phyloP scores from a whole-genome alignment of 2,888 invertebrate genomes.

The Petrolisthes manimaculis region DNA sequence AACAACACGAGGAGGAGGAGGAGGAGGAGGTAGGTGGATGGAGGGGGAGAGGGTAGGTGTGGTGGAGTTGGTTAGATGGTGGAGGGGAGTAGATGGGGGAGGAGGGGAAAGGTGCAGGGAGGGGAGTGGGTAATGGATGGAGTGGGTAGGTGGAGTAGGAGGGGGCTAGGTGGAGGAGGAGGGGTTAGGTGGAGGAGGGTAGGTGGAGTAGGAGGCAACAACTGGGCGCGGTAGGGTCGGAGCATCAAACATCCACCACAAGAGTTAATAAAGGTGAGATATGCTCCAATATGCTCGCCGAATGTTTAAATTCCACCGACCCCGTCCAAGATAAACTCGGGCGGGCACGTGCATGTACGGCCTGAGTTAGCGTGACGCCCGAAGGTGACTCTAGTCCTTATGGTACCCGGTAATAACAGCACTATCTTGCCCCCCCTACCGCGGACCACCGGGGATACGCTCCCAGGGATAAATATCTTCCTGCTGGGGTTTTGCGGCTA shows the following conservation, averaged over 20 bases:
- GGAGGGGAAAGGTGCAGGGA: neutral
- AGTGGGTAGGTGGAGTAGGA: neutral
- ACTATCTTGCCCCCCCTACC: conserved; percentile 29
- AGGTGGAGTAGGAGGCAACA: neutral
- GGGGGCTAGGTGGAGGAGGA: neutral
- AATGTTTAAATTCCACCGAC: conserved; percentile 55
- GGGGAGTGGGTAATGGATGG: neutral
- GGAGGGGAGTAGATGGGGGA: neutral
- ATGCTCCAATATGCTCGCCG: conserved; percentile 51
- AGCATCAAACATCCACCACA: conserved; percentile 53
- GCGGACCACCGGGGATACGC: conserved; percentile 36
- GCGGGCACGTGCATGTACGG: conserved; percentile 20
- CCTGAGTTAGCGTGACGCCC: conserved; percentile 30
- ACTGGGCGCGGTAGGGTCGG: neutral
- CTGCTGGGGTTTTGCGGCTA: conserved; percentile 40
- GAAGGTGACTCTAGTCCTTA: conserved; percentile 40
- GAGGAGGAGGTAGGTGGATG: neutral
- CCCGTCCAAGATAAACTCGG: conserved; percentile 48
- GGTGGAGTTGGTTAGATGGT: neutral
- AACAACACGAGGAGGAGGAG: neutral
- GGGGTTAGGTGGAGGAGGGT: neutral
- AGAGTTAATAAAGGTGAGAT: conserved; percentile 56
- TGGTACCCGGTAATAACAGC: conserved; percentile 21
- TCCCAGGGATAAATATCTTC: conserved; percentile 43
- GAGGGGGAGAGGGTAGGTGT: neutral